These are phyloP conservation scores for Resseliella maxima DNA, from an alignment of 2,888 invertebrate species.

Conservation along the genomic window DNA sequence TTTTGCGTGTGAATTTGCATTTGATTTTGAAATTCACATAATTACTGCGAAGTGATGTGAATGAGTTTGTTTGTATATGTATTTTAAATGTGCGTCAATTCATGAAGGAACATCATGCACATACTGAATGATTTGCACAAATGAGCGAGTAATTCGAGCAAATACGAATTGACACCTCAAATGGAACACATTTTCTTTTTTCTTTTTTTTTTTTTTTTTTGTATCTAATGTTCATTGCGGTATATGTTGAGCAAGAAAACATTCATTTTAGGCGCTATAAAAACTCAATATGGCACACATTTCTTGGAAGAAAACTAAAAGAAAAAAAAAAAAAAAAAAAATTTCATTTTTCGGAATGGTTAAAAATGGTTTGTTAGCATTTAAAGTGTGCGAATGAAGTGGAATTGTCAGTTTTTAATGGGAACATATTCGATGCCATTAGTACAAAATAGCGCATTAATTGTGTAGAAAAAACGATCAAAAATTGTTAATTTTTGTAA, in stretches of 20 bases:
- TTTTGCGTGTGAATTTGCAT: not conserved
- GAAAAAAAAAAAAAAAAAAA: no score
- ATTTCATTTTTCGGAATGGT: not conserved
- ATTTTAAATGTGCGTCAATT: not conserved
- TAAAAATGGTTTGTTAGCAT: not conserved
- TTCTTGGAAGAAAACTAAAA: not conserved
- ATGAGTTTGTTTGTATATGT: not conserved
- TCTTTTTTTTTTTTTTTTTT: not conserved
- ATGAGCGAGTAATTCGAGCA: not conserved
- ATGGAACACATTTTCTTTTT: not conserved
- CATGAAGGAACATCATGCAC: not conserved
- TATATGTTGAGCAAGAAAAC: not conserved
- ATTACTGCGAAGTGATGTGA: not conserved
- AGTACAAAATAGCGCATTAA: not conserved
- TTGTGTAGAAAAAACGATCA: conserved; percentile 42
- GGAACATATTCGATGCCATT: not conserved
- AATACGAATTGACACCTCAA: conserved; percentile 46
- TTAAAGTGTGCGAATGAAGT: not conserved
- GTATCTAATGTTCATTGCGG: not conserved
- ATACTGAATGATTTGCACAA: conserved; percentile 19
- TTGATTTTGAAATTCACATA: conserved; percentile 5
- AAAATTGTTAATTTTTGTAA: conserved; percentile 51
- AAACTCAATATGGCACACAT: not conserved
- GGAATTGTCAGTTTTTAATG: not conserved
- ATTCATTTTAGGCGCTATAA: not conserved